Evolutionary conservation across 2,113 vertebrate species (phyloP).

Genomic region (Eulemur macaco): DNA sequence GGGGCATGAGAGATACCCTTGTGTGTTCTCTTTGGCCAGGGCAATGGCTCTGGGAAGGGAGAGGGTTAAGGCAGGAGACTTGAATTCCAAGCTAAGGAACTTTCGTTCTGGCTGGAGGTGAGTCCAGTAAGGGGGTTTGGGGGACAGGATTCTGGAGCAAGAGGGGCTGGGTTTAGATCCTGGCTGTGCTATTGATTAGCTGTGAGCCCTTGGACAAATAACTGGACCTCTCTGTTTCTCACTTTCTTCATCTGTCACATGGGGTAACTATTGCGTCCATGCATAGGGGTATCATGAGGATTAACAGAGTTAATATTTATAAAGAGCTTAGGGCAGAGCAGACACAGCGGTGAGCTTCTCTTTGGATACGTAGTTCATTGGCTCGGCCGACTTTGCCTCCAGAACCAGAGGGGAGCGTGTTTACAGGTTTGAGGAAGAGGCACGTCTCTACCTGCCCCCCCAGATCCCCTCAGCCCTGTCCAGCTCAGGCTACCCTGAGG

Average conservation of each 20-base stretch:
- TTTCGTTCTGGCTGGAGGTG: background rate
- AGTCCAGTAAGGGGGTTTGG: background rate
- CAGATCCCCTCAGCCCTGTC: background rate
- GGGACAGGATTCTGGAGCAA: background rate
- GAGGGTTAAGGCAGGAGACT: background rate
- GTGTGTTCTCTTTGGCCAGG: background rate
- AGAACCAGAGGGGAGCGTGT: background rate
- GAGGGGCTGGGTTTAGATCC: no score
- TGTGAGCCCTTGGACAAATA: background rate
- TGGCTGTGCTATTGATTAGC: background rate
- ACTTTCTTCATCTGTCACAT: background rate
- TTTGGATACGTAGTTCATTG: rapidly evolving
- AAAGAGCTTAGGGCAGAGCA: background rate
- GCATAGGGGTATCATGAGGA: rapidly evolving
- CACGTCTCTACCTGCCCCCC: background rate
- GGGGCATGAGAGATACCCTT: background rate
- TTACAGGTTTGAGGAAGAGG: background rate
- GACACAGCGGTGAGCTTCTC: background rate
- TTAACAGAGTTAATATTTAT: no score
- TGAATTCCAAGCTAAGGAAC: background rate
- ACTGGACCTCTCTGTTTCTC: background rate
- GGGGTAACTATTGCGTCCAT: background rate
- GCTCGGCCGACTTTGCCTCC: background rate
- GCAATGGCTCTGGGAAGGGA: background rate
- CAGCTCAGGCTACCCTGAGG: rapidly evolving